Evolutionary conservation across 2,888 invertebrate species (phyloP).

Genomic region (Eupithecia subfuscata): DNA sequence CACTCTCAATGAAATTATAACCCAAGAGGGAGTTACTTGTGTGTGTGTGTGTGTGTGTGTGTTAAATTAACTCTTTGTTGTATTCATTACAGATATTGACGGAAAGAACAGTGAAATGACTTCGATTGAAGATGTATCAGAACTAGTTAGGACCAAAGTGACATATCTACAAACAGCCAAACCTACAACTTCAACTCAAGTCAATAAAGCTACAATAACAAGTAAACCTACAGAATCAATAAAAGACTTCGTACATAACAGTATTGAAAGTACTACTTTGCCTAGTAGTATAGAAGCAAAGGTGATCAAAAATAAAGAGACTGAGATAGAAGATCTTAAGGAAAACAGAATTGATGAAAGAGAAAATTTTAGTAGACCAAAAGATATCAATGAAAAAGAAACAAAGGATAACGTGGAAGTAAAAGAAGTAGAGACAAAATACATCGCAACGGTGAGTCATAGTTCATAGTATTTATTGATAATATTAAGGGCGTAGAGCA

Average conservation of each 20-base stretch:
- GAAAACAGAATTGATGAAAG: conserved; percentile 13
- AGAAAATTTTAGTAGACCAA: conserved; percentile 8
- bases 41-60: too few relatives aligned
- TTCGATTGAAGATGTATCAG: conserved; percentile 30
- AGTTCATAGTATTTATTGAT: too few relatives aligned
- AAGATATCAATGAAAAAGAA: conserved; percentile 13
- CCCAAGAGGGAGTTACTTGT: too few relatives aligned
- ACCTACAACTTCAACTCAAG: not conserved
- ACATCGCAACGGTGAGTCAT: conserved; percentile 22
- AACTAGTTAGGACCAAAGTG: not conserved
- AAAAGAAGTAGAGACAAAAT: conserved; percentile 44
- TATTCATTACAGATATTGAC: conserved; percentile 58
- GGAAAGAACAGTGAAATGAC: conserved; percentile 59
- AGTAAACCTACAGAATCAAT: not conserved
- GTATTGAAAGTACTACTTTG: conserved; percentile 16
- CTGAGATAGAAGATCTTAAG: not conserved
- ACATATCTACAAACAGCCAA: not conserved
- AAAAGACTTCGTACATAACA: conserved; percentile 19
- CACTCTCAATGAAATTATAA: too few relatives aligned
- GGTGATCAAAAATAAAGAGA: conserved; percentile 1
- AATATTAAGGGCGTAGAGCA: too few relatives aligned
- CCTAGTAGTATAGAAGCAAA: conserved; percentile 7
- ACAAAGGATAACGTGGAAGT: conserved; percentile 29
- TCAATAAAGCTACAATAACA: not conserved
- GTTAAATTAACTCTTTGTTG: too few relatives aligned